Evolutionary conservation across 2,888 invertebrate species (phyloP).

Genomic region (Leucoptera coffeella): DNA sequence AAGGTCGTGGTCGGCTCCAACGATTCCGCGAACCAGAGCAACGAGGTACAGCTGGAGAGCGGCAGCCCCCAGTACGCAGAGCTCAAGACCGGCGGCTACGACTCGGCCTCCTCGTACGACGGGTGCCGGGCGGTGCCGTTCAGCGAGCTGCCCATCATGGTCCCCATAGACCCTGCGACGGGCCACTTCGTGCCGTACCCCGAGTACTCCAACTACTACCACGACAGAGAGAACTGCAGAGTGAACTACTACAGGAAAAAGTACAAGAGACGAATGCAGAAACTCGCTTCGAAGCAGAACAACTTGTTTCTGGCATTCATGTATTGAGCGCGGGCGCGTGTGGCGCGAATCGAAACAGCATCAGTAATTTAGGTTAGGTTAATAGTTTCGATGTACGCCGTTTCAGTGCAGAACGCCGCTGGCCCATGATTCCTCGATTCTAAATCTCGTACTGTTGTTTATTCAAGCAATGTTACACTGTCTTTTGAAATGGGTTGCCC

Average conservation of each 20-base stretch:
- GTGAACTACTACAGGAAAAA: constrained; percentile 18
- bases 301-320: constrained; percentile 48
- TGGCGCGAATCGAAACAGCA: constrained; percentile 10
- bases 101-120: constrained; percentile 22
- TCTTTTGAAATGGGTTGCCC: constrained; percentile 37
- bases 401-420: constrained; percentile 33
- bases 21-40: constrained; percentile 37
- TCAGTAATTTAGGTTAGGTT: too few relatives aligned
- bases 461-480: constrained; percentile 21
- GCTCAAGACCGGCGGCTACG: constrained; percentile 20
- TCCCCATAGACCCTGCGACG: constrained; percentile 26
- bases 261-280: constrained; percentile 18
- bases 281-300: constrained; percentile 21
- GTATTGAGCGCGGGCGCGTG: constrained; percentile 33
- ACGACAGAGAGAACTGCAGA: constrained; percentile 22
- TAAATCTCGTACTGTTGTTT: constrained; percentile 11
- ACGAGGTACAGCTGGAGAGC: constrained; percentile 28
- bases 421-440: constrained; percentile 17
- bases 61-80: constrained; percentile 37
- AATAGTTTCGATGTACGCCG: constrained; percentile 48
- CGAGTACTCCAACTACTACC: constrained; percentile 29
- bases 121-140: constrained; percentile 21
- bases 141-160: constrained; percentile 32
- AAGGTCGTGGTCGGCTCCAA: constrained; percentile 31
- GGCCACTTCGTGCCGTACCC: constrained; percentile 35